phyloP scores from a whole-genome alignment of 1,140 invertebrate genomes.

The Notospermus geniculatus region DNA sequence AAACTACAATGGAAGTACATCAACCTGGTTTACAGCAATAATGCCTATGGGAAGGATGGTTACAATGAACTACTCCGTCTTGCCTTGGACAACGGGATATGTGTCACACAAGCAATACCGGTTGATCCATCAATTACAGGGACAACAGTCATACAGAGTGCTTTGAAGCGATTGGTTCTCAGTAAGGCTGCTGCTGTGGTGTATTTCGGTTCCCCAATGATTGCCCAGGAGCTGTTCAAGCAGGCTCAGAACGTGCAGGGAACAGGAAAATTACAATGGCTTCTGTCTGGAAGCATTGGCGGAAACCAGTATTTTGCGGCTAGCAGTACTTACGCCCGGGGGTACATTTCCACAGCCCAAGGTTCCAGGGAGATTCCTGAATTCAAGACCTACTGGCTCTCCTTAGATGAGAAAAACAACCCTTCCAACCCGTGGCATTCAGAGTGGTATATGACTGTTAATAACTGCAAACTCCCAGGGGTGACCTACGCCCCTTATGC shows the following conservation, averaged over 20 bases:
- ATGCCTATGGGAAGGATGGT: slow-evolving; percentile 36
- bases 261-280: slow-evolving; percentile 35
- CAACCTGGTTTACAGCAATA: slow-evolving; percentile 46
- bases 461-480: slow-evolving; percentile 34
- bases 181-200: slow-evolving; percentile 30
- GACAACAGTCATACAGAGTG: slow-evolving; percentile 14
- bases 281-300: slow-evolving; percentile 26
- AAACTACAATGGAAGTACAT: slow-evolving; percentile 54
- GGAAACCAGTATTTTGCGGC: slow-evolving; percentile 26
- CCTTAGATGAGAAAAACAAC: slow-evolving; percentile 31
- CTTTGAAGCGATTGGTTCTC: slow-evolving; percentile 19
- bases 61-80: slow-evolving; percentile 37
- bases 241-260: slow-evolving; percentile 21
- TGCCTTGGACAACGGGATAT: slow-evolving; percentile 28
- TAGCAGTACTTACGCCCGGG: slow-evolving; percentile 30
- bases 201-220: slow-evolving; percentile 24
- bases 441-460: slow-evolving; percentile 52
- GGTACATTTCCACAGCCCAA: slow-evolving; percentile 31
- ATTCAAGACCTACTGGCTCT: slow-evolving; percentile 44
- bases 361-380: slow-evolving; percentile 27
- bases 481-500: slow-evolving; percentile 1
- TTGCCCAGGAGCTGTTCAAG: slow-evolving; percentile 23
- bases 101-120: slow-evolving; percentile 26
- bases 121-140: slow-evolving; percentile 15
- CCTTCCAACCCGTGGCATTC: slow-evolving; percentile 52